These are phyloP conservation scores for Anoncus sp. DNA, from an alignment of 2,888 invertebrate species.

Conservation along the genomic window DNA sequence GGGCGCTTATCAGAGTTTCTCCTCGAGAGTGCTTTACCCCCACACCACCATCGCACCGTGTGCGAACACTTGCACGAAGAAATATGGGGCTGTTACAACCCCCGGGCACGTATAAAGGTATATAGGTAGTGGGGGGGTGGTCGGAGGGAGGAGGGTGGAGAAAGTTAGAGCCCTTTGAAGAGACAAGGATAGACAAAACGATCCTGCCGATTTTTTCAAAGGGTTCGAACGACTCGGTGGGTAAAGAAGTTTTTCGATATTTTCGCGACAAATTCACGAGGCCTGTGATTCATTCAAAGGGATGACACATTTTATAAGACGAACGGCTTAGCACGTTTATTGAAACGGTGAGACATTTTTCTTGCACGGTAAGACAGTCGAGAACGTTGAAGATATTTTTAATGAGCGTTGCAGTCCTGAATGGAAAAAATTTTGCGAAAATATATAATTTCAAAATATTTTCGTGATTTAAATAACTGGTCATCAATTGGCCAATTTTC, in stretches of 20 bases:
- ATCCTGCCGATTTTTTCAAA: slow-evolving; percentile 19
- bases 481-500: no score
- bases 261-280: background rate
- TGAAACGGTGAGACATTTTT: background rate
- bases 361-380: background rate
- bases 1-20: slow-evolving; percentile 26
- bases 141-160: background rate
- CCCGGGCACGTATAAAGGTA: slow-evolving; percentile 12
- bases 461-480: no score
- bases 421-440: no score
- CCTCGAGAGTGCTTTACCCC: slow-evolving; percentile 12
- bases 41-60: background rate
- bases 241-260: background rate
- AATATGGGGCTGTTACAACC: slow-evolving; percentile 46
- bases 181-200: slow-evolving; percentile 2
- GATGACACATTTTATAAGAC: background rate
- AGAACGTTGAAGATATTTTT: background rate
- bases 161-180: slow-evolving; percentile 37
- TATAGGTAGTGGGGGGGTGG: background rate
- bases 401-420: background rate
- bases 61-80: slow-evolving; percentile 26
- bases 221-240: slow-evolving; percentile 8
- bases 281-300: background rate
- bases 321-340: background rate
- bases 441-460: no score